Evolutionary conservation across 1,140 invertebrate species (phyloP), one percentile per base, ranked within the genome.

Genomic region (Sarcophaga peregrina): DNA sequence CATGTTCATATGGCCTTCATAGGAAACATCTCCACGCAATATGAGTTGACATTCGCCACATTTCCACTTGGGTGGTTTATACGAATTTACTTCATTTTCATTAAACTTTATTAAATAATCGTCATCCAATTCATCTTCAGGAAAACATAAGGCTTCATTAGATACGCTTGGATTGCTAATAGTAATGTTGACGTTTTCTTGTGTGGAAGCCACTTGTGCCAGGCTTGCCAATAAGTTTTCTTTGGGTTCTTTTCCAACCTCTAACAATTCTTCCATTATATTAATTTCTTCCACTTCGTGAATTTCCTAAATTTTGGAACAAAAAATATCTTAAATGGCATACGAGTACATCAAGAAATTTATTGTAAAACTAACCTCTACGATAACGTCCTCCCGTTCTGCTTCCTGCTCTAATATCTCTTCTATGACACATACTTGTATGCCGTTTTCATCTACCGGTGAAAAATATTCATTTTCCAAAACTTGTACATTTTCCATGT

Each of bases 1-100:
- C 20, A 82, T 82, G 48, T 83, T 83, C 83, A 83, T 83, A 54
- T 83, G 83, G 8, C 83, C 83, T 68, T 83, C 83, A 80, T 83
- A 83, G 17, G 83, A 83, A 1, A 83, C 83, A 72, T 83, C 81
- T 1, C 83, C 83, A 17, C 83, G 81, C 46, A 83, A 68, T 8
- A 83, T n/a, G 6, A 25, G 13, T 68, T 83, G 82, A 46, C 83
- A 83, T 73, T 83, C 83, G 10, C 81, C 81, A 46, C 83, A 83
- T 82, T 83, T 83, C 83, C 83, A 83, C 78, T 82, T 83, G 10
- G 45, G 20, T 20, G 80, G 52, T 45, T 17, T 58, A 17, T 45
- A 58, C 15, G 47, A 25, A 47, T 20, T 7, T 37, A 6, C 62
- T 37, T 50, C 72, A 37, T 50, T 10, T 0, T 73, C 4, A 52